Conservation (phyloP, 2,113 vertebrate species). For the Triplophysa dalaica region DNA sequence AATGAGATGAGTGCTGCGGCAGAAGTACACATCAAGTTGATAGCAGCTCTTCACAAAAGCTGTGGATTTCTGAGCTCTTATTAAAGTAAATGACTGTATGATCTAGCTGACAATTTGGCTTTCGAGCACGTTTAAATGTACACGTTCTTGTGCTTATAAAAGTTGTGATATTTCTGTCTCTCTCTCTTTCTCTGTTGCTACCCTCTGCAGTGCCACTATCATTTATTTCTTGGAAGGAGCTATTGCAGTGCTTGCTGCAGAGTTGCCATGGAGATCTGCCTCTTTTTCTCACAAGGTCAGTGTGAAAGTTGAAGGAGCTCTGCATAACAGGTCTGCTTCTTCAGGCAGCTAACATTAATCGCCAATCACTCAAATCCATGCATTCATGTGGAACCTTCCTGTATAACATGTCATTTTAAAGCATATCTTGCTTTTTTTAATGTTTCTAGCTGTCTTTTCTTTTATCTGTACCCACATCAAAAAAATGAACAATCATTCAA, state of each 20-base stretch:
- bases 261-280: slow-evolving; percentile 64
- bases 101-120: slow-evolving; percentile 36
- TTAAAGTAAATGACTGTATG: slow-evolving; percentile 1
- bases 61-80: slow-evolving; percentile 35
- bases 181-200: slow-evolving; percentile 17
- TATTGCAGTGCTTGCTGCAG: slow-evolving; percentile 60
- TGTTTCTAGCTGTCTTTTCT: no score
- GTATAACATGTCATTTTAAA: no score
- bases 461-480: no score
- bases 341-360: slow-evolving; percentile 2
- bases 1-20: slow-evolving; percentile 57
- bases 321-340: slow-evolving; percentile 47
- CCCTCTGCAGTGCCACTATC: slow-evolving; percentile 53
- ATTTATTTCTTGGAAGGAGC: slow-evolving; percentile 57
- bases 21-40: slow-evolving; percentile 43
- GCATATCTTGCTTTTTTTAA: no score
- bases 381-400: background rate
- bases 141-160: slow-evolving; percentile 30
- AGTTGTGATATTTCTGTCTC: slow-evolving; percentile 39
- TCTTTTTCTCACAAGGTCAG: slow-evolving; percentile 61
- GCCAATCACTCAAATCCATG: background rate
- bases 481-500: no score
- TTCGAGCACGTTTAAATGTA: slow-evolving; percentile 37
- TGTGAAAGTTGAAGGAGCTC: slow-evolving; percentile 61
- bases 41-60: slow-evolving; percentile 46